Conservation (phyloP, 2,888 invertebrate species). For the Agrilus mali region DNA sequence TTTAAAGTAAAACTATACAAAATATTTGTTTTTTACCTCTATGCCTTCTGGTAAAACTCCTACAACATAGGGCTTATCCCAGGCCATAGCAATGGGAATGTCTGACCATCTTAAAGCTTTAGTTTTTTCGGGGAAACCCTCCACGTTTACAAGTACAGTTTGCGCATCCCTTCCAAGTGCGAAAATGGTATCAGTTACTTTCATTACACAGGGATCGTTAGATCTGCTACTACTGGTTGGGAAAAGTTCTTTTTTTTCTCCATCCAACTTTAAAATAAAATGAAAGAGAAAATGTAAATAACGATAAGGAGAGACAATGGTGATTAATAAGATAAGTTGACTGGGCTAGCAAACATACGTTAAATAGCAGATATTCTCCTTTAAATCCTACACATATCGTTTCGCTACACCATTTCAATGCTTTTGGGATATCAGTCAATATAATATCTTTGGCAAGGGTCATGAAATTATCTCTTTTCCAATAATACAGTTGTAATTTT, state of each 20-base stretch:
- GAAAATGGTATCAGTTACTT: conserved; percentile 61
- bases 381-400: conserved; percentile 81
- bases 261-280: conserved; percentile 30
- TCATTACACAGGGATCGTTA: conserved; percentile 72
- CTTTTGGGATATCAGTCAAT: conserved; percentile 66
- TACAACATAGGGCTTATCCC: conserved; percentile 88
- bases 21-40: conserved; percentile 35
- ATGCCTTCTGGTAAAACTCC: conserved; percentile 73
- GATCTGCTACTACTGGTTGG: conserved; percentile 68
- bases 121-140: conserved; percentile 53
- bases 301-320: no score
- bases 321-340: no score
- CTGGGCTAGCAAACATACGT: conserved; percentile 40
- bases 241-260: conserved; percentile 69
- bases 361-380: conserved; percentile 64
- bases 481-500: conserved; percentile 76
- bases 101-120: conserved; percentile 71
- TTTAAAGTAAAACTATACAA: background rate
- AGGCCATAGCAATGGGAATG: conserved; percentile 61
- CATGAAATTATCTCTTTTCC: conserved; percentile 74
- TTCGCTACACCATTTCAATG: conserved; percentile 71
- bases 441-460: conserved; percentile 60
- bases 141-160: conserved; percentile 72
- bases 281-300: background rate
- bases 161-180: conserved; percentile 79